Conservation (phyloP, 2,113 vertebrate species). For the Deroptyus accipitrinus region DNA sequence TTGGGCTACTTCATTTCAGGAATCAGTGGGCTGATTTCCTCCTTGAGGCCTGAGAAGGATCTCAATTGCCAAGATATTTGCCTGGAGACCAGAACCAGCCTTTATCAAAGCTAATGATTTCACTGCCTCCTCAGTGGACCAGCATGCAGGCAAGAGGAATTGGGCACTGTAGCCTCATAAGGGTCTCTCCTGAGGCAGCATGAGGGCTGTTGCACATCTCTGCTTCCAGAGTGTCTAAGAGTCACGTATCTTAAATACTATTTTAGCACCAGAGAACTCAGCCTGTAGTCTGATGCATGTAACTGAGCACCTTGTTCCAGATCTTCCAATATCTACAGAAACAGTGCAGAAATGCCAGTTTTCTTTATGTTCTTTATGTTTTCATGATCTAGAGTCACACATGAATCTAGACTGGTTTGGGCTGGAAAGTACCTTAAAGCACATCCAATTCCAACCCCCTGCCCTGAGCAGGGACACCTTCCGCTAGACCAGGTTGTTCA, state of each 20-base stretch:
- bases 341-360: neutral
- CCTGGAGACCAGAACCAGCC: neutral
- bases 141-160: neutral
- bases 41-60: neutral
- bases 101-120: neutral
- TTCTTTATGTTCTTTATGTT: neutral
- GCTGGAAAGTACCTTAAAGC: neutral
- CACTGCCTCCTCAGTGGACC: neutral
- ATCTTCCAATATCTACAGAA: neutral
- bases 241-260: neutral
- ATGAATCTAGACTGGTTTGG: neutral
- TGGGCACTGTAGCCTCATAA: accelerated
- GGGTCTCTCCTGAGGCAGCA: neutral
- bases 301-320: neutral
- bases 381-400: neutral
- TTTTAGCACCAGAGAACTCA: neutral
- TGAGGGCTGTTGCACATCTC: neutral
- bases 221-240: neutral
- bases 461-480: neutral
- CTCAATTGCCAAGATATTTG: neutral
- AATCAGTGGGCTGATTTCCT: neutral
- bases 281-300: neutral
- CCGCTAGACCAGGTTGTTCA: neutral
- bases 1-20: neutral
- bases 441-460: neutral